Base-by-base conservation (phyloP, 2,888 invertebrate species). In the Hirtodrosophila trivittata region DNA sequence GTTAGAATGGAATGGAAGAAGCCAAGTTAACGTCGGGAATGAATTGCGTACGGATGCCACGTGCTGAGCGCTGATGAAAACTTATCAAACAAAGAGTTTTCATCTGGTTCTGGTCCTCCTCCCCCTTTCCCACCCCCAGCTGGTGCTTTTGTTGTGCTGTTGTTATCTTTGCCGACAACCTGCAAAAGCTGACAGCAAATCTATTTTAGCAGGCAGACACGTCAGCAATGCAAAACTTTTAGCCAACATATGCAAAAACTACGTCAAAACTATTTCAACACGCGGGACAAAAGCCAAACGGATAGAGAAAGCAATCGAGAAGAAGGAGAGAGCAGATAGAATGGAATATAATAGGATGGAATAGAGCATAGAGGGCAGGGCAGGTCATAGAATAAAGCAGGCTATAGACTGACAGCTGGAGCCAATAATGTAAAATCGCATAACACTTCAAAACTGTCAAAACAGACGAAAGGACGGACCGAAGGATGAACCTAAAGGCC, bases 351-450 rank as follows among this genome's bases (percentile, higher is more conserved):
- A 41, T 32, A 49, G 43, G 42, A 51, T 16, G 46, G 54, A 32
- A 13, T 10, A 45, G 60, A 39, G n/a, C n/a, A 10, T 14, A 16
- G 37, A 26, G 26, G 38, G 37, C 35, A 49, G 32, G 33, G 39
- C n/a, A 57, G 64, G 12, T 13, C 39, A 45, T 5, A 21, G 18
- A 21, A 21, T 21, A 21, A 21, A 21, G 18, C 18, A 21, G 54
- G 54, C 12, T 25, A 30, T 55, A 59, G 57, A 65, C 10, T 30
- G 51, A 21, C 59, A 62, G 43, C 28, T 41, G 45, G 64, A 76
- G 86, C 83, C 86, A 81, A 86, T 86, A 71, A 83, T 76, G 84
- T 66, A 84, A 76, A 86, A 80, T 86, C 80, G 86, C 71, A 81
- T 70, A 80, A 86, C 86, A 85, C 83, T 83, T 83, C 65, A 78